A percentile compares a stretch with the other conserved stretches of the same genome.
Evolutionary conservation across 2,797 vertebrate species (phyloP).

Genomic region (Anableps anableps): DNA sequence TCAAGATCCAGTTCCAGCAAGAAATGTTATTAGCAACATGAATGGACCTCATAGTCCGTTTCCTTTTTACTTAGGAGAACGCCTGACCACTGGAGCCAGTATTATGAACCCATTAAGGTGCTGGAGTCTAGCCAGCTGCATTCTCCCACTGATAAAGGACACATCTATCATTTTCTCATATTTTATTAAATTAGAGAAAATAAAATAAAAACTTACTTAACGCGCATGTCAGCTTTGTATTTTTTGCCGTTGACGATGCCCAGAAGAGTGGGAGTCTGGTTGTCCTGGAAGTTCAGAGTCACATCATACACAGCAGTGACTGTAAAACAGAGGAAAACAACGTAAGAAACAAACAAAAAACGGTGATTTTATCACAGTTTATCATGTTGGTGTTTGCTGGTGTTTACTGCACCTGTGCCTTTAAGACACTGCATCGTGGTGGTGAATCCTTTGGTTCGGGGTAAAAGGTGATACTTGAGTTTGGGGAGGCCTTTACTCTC

Average conservation of each 20-base stretch:
- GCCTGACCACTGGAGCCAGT: constrained; percentile 19
- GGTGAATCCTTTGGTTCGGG: constrained; percentile 98
- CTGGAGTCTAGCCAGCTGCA: constrained; percentile 39
- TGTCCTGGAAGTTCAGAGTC: constrained; percentile 96
- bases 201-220: constrained; percentile 83
- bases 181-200: not conserved
- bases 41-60: not conserved
- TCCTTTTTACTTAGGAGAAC: not conserved
- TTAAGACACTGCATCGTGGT: constrained; percentile 96
- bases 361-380: not conserved
- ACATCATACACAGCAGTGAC: constrained; percentile 96
- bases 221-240: constrained; percentile 94
- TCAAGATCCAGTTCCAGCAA: not conserved
- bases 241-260: constrained; percentile 95
- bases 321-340: constrained; percentile 53
- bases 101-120: constrained; percentile 17
- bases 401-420: constrained; percentile 88
- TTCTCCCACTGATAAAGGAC: constrained; percentile 25
- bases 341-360: not conserved
- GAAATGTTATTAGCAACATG: not conserved
- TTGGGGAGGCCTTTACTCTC: constrained; percentile 94
- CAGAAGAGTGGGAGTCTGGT: constrained; percentile 94
- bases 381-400: not conserved
- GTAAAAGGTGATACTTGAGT: constrained; percentile 96
- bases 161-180: not conserved